Evolutionary conservation across 2,888 invertebrate species (phyloP), one percentile per base, ranked within the genome.

Genomic region (Melieria omissa): DNA sequence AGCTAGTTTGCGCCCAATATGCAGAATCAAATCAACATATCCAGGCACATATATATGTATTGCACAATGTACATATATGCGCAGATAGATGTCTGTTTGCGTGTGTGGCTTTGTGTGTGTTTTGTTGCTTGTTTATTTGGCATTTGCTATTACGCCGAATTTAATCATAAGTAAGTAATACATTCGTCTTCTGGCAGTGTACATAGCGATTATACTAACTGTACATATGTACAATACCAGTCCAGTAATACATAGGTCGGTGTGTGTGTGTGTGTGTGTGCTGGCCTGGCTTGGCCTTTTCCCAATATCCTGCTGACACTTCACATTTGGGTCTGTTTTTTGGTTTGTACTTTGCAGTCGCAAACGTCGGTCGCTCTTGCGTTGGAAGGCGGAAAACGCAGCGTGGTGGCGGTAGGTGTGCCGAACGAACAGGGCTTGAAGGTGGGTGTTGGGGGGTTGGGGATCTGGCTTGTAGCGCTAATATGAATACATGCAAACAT

Each of bases 121-220:
- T 2, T 55, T 47, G 42, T 58, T 58, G 68, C 66, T 54, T 61
- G 55, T 60, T 73, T 76, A 74, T 49, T 68, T 55, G 71, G 66
- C 74, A 68, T 12, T n/a, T 52, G 52, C 12, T 52, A 52, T 8
- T 52, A 52, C 52, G 52, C 52, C 14, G 52, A 52, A 52, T 52
- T 52, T 52, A 52, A 52, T 52, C 52, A 52, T 52, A 52, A 7
- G 52, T 52, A 52, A n/a, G 12, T n/a, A 12, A 12, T 52, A 52
- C 52, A 29, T 29, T 29, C 29, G 29, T 29, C 9, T 52, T 52
- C 9, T 52, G n/a, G 5, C 7, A n/a, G 52, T 52, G 52, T 52
- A 14, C 4, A 29, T 29, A 29, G 29, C 29, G 29, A 29, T 29
- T 29, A 29, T 29, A 29, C 29, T 29, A 29, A 29, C 52, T 52